Evolutionary conservation across 2,888 invertebrate genomes (phyloP).

Genomic region (Diadegma fenestrale): DNA sequence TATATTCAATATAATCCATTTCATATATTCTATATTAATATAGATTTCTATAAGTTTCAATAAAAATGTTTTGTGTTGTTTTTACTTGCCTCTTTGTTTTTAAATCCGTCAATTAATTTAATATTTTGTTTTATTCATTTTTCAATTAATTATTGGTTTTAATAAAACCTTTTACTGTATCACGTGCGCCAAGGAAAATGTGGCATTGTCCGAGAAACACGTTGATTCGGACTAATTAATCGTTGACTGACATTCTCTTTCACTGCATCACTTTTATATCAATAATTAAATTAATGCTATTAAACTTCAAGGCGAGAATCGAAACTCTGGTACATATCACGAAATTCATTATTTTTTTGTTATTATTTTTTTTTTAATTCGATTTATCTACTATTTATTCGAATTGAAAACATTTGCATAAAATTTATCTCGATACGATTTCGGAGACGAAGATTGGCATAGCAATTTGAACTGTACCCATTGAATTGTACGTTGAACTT

Average conservation of each 20-base stretch:
- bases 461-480: constrained; percentile 45
- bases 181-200: constrained; percentile 79
- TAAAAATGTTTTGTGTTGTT: constrained; percentile 73
- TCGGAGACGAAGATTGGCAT: constrained; percentile 53
- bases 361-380: constrained; percentile 30
- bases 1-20: constrained; percentile 84
- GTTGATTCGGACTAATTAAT: constrained; percentile 58
- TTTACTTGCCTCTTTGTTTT: constrained; percentile 66
- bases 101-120: constrained; percentile 73
- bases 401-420: constrained; percentile 57
- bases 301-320: constrained; percentile 46
- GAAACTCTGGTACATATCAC: constrained; percentile 57
- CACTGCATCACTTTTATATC: constrained; percentile 42
- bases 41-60: constrained; percentile 80
- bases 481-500: constrained; percentile 55
- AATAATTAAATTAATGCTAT: constrained; percentile 46
- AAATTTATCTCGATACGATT: constrained; percentile 54
- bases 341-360: constrained; percentile 33
- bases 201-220: constrained; percentile 80
- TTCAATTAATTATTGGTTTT: constrained; percentile 58
- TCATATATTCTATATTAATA: constrained; percentile 83
- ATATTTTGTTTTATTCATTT: constrained; percentile 24
- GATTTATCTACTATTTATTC: constrained; percentile 56
- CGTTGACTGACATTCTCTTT: constrained; percentile 44
- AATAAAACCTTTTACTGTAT: constrained; percentile 74